Conservation (phyloP, 1,140 invertebrate genomes). For the Drosophila kikkawai region DNA sequence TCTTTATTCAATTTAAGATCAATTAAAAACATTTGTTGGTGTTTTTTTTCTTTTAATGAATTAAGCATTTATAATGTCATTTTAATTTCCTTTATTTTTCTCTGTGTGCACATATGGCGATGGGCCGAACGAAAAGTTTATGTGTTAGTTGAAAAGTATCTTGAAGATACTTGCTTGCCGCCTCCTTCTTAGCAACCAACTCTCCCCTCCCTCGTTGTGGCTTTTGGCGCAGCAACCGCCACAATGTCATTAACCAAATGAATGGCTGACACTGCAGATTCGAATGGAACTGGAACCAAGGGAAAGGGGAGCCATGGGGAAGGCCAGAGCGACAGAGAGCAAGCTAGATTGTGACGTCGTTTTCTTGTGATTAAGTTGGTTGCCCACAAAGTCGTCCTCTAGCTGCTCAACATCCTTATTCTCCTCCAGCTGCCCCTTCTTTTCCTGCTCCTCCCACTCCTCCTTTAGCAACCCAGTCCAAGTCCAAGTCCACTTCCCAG, state of each 20-base stretch:
- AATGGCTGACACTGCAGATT: constrained; percentile 81
- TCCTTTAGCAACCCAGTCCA: neutral
- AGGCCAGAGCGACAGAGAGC: neutral
- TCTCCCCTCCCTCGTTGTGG: constrained; percentile 28
- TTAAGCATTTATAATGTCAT: neutral
- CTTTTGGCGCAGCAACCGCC: constrained; percentile 79
- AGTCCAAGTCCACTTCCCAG: constrained; percentile 11
- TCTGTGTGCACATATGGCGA: constrained; percentile 20
- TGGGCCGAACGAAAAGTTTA: constrained; percentile 57
- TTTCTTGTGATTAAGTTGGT: constrained; percentile 80
- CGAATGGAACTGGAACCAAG: constrained; percentile 25
- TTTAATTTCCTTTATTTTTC: neutral
- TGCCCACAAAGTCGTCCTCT: constrained; percentile 21
- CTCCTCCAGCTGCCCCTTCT: neutral
- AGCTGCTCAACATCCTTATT: neutral
- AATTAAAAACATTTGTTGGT: neutral
- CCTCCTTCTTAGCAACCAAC: constrained; percentile 25
- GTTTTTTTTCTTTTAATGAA: neutral
- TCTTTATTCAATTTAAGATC: neutral
- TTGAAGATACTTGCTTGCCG: constrained; percentile 55
- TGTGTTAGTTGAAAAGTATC: constrained; percentile 69
- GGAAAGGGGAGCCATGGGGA: neutral
- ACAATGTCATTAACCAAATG: constrained; percentile 83
- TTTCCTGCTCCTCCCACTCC: too few relatives aligned
- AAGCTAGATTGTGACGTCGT: constrained; percentile 49